Evolutionary conservation across 2,797 vertebrate genomes (phyloP).

Genomic region (Muraenolepis orangiensis): DNA sequence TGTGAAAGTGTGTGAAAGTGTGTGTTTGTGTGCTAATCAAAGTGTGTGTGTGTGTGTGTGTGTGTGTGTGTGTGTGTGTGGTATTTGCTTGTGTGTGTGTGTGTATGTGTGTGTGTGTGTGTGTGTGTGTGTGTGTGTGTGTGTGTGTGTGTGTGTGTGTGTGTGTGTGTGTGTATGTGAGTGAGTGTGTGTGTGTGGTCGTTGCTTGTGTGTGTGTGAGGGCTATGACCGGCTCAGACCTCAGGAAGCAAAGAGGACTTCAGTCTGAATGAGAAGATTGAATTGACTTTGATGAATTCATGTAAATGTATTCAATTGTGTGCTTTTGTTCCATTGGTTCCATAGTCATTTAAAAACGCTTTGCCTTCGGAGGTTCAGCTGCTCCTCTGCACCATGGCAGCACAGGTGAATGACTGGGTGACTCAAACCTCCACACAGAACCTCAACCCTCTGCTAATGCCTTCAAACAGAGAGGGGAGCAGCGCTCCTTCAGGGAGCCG

Average conservation of each 20-base stretch:
- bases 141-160: background rate
- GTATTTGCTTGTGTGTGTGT: too few relatives aligned
- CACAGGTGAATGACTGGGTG: background rate
- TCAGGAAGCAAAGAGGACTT: conserved; percentile 15
- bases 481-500: too few relatives aligned
- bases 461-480: too few relatives aligned
- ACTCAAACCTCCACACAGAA: background rate
- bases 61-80: too few relatives aligned
- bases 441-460: too few relatives aligned
- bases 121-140: background rate
- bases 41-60: too few relatives aligned
- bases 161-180: background rate
- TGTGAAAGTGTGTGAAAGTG: background rate
- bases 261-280: conserved; percentile 11
- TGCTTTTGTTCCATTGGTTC: background rate
- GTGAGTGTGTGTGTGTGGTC: background rate
- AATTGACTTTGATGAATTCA: conserved; percentile 9
- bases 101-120: background rate
- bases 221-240: too few relatives aligned
- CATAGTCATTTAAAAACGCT: background rate
- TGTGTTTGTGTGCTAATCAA: too few relatives aligned
- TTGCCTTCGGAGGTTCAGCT: background rate
- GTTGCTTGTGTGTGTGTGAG: background rate
- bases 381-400: background rate
- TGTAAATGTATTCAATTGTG: background rate